Conservation (phyloP, 2,888 invertebrate species). For the Plagodis pulveraria region DNA sequence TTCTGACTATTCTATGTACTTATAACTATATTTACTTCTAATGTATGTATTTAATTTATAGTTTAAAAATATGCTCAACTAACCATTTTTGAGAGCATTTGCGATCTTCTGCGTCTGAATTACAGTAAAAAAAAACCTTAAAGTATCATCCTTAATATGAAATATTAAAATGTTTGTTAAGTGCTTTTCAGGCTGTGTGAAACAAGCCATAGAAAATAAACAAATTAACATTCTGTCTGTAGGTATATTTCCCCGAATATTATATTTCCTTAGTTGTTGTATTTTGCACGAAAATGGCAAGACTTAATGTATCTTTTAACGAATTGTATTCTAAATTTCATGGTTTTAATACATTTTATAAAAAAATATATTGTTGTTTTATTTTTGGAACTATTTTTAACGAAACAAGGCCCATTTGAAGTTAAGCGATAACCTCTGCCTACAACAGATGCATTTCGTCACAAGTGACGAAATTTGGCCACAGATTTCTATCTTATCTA, state of each 20-base stretch:
- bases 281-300: slow-evolving; percentile 25
- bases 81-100: no score
- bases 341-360: slow-evolving; percentile 82
- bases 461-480: no score
- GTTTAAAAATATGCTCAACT: no score
- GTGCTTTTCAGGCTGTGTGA: background rate
- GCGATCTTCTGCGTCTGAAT: no score
- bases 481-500: no score
- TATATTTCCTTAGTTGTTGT: slow-evolving; percentile 5
- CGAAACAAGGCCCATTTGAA: no score
- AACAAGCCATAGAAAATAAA: background rate
- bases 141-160: no score
- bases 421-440: no score
- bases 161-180: no score
- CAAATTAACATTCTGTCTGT: background rate
- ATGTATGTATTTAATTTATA: background rate
- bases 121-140: no score
- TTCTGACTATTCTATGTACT: background rate
- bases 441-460: no score
- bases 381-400: no score
- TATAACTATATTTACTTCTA: background rate
- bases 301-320: slow-evolving; percentile 46
- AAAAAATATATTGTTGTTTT: slow-evolving; percentile 42
- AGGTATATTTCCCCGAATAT: background rate
- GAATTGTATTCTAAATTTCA: slow-evolving; percentile 69